Conservation (phyloP, 2,888 invertebrate species). For the Patella ulyssiponensis region DNA sequence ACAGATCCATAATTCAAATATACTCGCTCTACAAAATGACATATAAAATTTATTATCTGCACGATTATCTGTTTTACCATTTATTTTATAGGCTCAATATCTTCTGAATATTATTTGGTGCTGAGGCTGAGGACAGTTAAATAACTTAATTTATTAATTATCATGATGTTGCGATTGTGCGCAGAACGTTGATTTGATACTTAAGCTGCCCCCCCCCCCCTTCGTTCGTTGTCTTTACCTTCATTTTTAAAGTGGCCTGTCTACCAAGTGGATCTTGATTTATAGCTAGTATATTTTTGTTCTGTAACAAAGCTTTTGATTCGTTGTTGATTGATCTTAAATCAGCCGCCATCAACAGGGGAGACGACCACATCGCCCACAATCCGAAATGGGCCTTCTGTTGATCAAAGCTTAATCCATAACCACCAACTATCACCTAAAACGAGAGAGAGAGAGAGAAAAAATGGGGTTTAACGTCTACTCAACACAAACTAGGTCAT, state of each 20-base stretch:
- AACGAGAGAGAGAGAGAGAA: too few species aligned
- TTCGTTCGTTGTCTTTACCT: conserved; percentile 51
- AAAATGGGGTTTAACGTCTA: too few species aligned
- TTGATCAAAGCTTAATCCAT: conserved; percentile 93
- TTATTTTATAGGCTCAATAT: too few species aligned
- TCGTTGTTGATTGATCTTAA: conserved; percentile 88
- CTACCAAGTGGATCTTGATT: conserved; percentile 93
- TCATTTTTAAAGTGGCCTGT: conserved; percentile 84
- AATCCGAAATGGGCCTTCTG: conserved; percentile 96
- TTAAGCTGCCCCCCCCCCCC: rapidly evolving
- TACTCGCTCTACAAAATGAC: too few species aligned
- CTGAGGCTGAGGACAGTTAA: background rate
- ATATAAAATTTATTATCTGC: too few species aligned
- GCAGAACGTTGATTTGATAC: too few species aligned
- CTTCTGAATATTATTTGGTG: too few species aligned
- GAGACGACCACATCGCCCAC: conserved; percentile 95
- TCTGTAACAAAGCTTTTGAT: conserved; percentile 92
- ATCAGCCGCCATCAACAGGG: conserved; percentile 97
- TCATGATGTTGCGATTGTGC: too few species aligned
- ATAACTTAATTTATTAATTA: too few species aligned
- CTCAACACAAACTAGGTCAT: too few species aligned
- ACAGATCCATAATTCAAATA: too few species aligned
- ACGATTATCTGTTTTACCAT: too few species aligned
- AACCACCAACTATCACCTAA: conserved; percentile 93
- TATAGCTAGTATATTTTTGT: conserved; percentile 73